These are phyloP conservation scores for Heliconius hewitsoni DNA, from an alignment of 1,140 invertebrate genomes.

Conservation along the genomic window DNA sequence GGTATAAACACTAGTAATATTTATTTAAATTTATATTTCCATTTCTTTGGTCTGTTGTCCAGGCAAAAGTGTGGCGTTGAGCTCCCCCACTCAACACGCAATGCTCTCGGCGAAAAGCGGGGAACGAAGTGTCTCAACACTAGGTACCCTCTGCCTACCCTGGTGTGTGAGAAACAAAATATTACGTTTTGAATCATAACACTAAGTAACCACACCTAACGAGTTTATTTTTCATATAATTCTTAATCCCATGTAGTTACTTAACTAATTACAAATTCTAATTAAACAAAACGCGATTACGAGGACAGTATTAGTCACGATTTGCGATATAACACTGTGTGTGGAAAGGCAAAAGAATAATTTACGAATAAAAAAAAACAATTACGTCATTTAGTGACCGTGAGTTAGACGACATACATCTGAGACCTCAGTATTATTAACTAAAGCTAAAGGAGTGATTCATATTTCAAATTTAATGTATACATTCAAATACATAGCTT, in stretches of 20 bases:
- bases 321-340: background rate
- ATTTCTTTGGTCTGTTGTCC: too few species aligned
- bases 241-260: background rate
- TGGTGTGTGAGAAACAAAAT: background rate
- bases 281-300: background rate
- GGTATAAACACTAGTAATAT: too few species aligned
- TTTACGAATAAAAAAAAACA: background rate
- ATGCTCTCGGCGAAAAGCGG: too few species aligned
- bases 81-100: too few species aligned
- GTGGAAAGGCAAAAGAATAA: background rate
- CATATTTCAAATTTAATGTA: background rate
- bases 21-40: too few species aligned
- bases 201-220: background rate
- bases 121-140: too few species aligned
- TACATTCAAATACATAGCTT: background rate
- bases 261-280: background rate
- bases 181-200: background rate
- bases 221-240: background rate
- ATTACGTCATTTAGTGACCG: conserved; percentile 4
- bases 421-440: background rate
- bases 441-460: background rate
- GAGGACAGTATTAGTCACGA: background rate
- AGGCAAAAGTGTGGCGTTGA: too few species aligned
- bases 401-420: background rate
- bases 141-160: too few species aligned